Conservation (phyloP, 1,140 invertebrate genomes). For the Ridgeia piscesae region DNA sequence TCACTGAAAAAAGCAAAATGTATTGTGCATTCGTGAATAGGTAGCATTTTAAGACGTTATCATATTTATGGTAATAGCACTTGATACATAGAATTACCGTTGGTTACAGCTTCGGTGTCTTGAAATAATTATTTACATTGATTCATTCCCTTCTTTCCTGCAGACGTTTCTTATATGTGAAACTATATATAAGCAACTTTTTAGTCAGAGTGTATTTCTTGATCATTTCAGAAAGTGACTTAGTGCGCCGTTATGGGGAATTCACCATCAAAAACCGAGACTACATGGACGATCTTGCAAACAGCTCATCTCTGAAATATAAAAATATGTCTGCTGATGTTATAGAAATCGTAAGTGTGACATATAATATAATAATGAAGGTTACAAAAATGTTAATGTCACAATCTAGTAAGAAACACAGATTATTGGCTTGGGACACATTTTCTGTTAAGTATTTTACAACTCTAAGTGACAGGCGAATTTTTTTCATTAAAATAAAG, state of each 20-base stretch:
- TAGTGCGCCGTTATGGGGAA: not conserved
- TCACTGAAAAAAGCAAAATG: not conserved
- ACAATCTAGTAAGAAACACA: not conserved
- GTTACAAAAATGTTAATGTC: not conserved
- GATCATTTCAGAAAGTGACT: not conserved
- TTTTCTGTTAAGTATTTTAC: no score
- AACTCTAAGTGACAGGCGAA: no score
- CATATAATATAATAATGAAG: not conserved
- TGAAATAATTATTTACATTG: not conserved
- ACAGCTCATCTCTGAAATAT: not conserved
- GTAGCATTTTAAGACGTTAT: not conserved
- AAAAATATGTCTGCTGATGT: not conserved
- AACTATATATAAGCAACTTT: not conserved
- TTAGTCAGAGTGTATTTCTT: not conserved
- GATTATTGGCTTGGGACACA: not conserved
- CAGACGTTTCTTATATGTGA: not conserved
- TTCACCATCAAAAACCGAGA: not conserved
- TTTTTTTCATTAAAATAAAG: no score
- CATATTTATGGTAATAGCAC: not conserved
- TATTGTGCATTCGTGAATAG: not conserved
- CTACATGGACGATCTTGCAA: not conserved
- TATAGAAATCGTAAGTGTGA: not conserved
- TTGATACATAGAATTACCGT: no score
- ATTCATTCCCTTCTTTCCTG: not conserved
- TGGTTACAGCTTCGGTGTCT: no score